Evolutionary conservation across 2,888 invertebrate species (phyloP), one percentile per base, ranked within the genome.

Genomic region (Meliscaeva auricollis): DNA sequence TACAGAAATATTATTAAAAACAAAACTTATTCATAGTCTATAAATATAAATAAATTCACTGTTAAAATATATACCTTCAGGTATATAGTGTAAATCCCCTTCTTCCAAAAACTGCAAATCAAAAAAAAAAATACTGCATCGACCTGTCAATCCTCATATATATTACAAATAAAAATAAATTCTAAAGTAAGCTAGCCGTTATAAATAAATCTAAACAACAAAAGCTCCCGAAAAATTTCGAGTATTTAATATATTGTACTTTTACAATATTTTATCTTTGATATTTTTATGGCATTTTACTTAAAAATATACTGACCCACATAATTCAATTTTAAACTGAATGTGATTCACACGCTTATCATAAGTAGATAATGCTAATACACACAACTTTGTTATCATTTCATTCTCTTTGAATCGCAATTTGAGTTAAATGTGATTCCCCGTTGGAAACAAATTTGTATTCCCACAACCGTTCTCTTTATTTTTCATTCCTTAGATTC

Each of bases 361-460:
- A 46, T 8, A 46, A 17, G 13, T 20, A 22, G 9, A 9, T 20
- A 58, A 15, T 32, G 9, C 6, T 26, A 26, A 26, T 26, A 26
- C 26, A 4, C 26, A 54, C 30, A 32, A 58, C 38, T 20, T 38
- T 20, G 58, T 58, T 58, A 58, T 58, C 58, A 38, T 13, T 38
- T n/a, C n/a, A n/a, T n/a, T n/a, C n/a, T n/a, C 35, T 38, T 38
- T 38, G 13, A 38, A 38, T 32, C 54, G 9, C n/a, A 52, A 26
- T 26, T 32, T 58, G 38, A 38, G 38, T 20, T 58, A 13, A 13
- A 58, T 38, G 35, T 58, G 35, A 20, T 58, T 58, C 35, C 58
- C 58, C 58, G 13, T 35, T 38, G n/a, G n/a, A 2, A 13, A 13
- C 1, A 6, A 17, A 17, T 17, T 46, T 8, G 8, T 20, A 9